phyloP scores from a whole-genome alignment of 2,888 invertebrate genomes.

The Bhutanitis thaidina region DNA sequence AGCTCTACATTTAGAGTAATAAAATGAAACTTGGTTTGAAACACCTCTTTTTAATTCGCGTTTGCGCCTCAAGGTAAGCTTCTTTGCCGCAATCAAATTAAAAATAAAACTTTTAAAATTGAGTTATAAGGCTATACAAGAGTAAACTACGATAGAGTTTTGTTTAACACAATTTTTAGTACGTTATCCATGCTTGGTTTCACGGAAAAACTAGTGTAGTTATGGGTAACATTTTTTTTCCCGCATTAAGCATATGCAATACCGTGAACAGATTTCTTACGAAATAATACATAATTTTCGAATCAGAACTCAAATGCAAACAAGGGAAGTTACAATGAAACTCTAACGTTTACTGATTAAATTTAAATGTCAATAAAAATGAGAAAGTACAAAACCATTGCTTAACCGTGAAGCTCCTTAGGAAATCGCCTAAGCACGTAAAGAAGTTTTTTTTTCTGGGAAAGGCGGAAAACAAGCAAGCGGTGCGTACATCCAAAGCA shows the following conservation, averaged over 20 bases:
- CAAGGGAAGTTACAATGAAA: neutral
- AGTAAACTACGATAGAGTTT: neutral
- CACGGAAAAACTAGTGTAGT: no score
- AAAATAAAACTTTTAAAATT: constrained; percentile 7
- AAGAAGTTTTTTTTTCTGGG: no score
- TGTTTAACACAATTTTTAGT: neutral
- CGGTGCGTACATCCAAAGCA: no score
- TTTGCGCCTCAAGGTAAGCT: constrained; percentile 14
- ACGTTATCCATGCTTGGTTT: no score
- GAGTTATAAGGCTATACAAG: neutral
- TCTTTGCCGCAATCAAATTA: neutral
- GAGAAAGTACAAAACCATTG: no score
- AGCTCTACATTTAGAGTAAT: constrained; percentile 10
- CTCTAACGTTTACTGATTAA: constrained; percentile 2
- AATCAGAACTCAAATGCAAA: no score
- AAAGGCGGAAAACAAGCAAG: no score
- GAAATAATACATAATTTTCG: no score
- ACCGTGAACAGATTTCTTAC: no score
- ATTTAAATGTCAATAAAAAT: constrained; percentile 6
- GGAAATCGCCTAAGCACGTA: constrained; percentile 9
- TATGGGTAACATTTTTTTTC: no score
- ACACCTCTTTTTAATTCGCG: constrained; percentile 8
- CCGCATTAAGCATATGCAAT: no score
- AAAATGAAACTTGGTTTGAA: constrained; percentile 10
- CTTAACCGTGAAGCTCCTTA: neutral